These are phyloP conservation scores for Actinernus sp. DNA, from an alignment of 92 coral and sea anemone genomes.

Conservation along the genomic window DNA sequence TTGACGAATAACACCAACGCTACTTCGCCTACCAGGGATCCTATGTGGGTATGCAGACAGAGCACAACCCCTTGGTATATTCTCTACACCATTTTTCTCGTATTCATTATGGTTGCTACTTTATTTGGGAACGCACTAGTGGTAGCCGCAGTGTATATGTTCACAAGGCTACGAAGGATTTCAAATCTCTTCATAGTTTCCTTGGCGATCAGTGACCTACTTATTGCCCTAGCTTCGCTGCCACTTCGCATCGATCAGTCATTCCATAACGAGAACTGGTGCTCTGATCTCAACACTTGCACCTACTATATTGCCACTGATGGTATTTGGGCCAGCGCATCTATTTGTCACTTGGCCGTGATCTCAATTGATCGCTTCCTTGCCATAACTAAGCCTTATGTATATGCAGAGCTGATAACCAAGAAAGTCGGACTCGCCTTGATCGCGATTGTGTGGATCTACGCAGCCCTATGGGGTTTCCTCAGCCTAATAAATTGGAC, in stretches of 20 bases:
- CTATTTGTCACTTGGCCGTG: conserved; percentile 88
- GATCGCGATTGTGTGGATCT: conserved; percentile 86
- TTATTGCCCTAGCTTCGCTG: conserved; percentile 65
- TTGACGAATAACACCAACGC: conserved; percentile 9
- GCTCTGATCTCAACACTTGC: conserved; percentile 78
- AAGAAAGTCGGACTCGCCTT: conserved; percentile 60
- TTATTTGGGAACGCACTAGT: conserved; percentile 88
- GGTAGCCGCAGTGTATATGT: conserved; percentile 78
- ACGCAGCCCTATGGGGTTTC: conserved; percentile 85
- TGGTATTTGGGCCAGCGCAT: conserved; percentile 75
- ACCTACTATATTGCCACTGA: conserved; percentile 78
- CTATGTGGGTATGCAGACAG: conserved; percentile 34
- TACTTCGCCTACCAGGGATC: neutral
- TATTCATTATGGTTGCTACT: conserved; percentile 77
- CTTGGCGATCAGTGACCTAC: conserved; percentile 89
- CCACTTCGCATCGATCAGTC: conserved; percentile 88
- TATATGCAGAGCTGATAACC: conserved; percentile 77
- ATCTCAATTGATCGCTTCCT: conserved; percentile 96
- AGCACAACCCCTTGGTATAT: conserved; percentile 53
- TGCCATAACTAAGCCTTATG: conserved; percentile 91
- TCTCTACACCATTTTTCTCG: conserved; percentile 65
- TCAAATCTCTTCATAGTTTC: conserved; percentile 92
- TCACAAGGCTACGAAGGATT: conserved; percentile 79
- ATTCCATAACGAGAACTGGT: conserved; percentile 88
- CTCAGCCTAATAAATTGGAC: conserved; percentile 78